These are phyloP conservation scores for Herpailurus yagouaroundi DNA, from an alignment of 2,113 vertebrate species.

Conservation along the genomic window DNA sequence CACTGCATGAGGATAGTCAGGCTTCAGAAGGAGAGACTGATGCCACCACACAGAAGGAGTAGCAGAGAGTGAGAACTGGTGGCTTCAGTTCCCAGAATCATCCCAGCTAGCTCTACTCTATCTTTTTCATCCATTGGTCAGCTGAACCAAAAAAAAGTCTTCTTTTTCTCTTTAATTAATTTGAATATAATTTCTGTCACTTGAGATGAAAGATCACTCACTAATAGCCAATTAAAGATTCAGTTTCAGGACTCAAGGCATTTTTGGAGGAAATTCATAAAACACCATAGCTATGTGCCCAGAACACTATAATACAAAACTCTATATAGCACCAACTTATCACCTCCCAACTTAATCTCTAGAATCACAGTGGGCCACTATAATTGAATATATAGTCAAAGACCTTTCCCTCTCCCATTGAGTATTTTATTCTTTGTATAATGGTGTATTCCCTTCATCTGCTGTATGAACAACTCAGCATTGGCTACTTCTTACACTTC, in stretches of 20 bases:
- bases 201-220: neutral
- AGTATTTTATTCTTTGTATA: neutral
- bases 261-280: neutral
- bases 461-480: neutral
- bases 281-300: neutral
- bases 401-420: neutral
- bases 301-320: neutral
- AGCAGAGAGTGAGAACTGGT: neutral
- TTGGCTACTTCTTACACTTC: neutral
- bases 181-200: neutral
- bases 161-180: neutral
- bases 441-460: neutral
- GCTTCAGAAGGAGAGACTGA: neutral
- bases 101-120: neutral
- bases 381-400: neutral
- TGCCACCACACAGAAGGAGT: neutral
- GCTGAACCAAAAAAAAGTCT: neutral
- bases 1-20: too few species aligned
- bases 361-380: neutral
- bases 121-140: neutral
- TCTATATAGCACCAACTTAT: neutral
- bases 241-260: neutral
- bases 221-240: neutral
- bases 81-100: neutral
- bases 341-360: neutral